Percentiles rank a stretch among this genome's conserved stretches.
Evolutionary conservation across 2,797 vertebrate species (phyloP).

Genomic region (Synanceia verrucosa): DNA sequence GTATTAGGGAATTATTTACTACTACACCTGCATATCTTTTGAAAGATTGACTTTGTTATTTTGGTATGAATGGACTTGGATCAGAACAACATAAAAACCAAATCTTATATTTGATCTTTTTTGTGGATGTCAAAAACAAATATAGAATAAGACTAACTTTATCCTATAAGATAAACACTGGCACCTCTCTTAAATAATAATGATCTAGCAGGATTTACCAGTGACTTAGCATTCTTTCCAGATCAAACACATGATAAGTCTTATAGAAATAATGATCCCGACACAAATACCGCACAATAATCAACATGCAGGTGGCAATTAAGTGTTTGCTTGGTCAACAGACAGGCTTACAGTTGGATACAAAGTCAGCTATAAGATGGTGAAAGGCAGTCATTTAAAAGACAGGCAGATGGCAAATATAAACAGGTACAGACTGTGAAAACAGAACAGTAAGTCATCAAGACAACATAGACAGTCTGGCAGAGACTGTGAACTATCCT

Average conservation of each 20-base stretch:
- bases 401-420: conserved; percentile 19
- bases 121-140: not conserved
- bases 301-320: not conserved
- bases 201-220: not conserved
- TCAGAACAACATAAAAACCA: not conserved
- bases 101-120: not conserved
- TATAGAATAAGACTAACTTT: not conserved
- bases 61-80: too few relatives aligned
- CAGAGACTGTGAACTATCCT: not conserved
- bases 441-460: not conserved
- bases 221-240: not conserved
- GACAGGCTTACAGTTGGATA: conserved; percentile 1
- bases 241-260: not conserved
- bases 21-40: too few relatives aligned
- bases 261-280: not conserved
- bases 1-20: not conserved
- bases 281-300: not conserved
- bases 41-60: too few relatives aligned
- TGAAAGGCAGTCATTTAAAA: conserved; percentile 16
- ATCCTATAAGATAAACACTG: not conserved
- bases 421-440: conserved; percentile 19
- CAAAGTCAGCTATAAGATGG: conserved; percentile 20
- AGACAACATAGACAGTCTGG: not conserved
- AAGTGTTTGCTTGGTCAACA: not conserved
- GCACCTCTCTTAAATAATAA: not conserved